Evolutionary conservation across 2,113 vertebrate species (phyloP), one percentile per base, ranked within the genome.

Genomic region (Daphoenositta chrysoptera): DNA sequence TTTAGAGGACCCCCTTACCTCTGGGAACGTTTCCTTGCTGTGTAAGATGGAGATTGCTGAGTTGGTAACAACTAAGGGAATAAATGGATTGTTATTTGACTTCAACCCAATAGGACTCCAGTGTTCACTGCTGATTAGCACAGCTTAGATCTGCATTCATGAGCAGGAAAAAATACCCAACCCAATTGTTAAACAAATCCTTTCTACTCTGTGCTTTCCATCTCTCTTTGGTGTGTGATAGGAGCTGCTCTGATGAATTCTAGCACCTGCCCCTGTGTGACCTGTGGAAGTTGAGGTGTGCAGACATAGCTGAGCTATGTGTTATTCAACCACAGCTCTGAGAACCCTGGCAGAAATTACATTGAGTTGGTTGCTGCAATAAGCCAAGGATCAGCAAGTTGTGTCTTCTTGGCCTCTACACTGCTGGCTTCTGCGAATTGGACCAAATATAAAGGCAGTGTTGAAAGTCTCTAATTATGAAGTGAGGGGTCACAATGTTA

Each of bases 31-130:
- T 94, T 79, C 42, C 54, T 88, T 77, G 72, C 92, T 91, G 75
- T 86, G 87, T 81, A 54, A 90, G 86, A 60, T 76, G 71, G 83
- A 91, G 93, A 80, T 94, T 92, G 96, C 92, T 57, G 94, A 96
- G 80, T 83, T 94, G 92, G 94, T 96, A 92, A 94, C 85, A 86
- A 40, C 93, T 78, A 40, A 66, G 53, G 58, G 81, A 90, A 85
- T 81, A 85, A 94, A 78, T 44, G 68, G 70, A 31, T 92, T 93
- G 83, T 89, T 92, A n/a, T 80, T 95, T 90, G 88, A 93, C 69
- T 90, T 94, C 61, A 93, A 31, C 92, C 93, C 90, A 82, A 83
- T 28, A 94, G 83, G 86, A 87, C 61, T 83, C 69, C 42, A 53
- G 86, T 79, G 76, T 94, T 96, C 56, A 8, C 42, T 81, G 68